Evolutionary conservation across 2,888 invertebrate genomes (phyloP).

Genomic region (Lasioglossum lativentre): DNA sequence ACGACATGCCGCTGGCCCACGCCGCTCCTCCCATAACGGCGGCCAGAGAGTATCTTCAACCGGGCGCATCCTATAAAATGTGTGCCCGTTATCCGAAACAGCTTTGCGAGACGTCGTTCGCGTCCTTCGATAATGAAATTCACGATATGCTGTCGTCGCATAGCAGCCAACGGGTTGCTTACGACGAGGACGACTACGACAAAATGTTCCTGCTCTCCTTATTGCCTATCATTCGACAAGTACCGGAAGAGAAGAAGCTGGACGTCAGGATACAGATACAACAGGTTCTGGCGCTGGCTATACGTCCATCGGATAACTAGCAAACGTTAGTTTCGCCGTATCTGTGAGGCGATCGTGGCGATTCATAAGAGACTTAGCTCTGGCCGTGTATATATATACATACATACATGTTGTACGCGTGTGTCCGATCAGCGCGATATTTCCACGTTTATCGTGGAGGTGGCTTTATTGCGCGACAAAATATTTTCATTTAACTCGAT

Average conservation of each 20-base stretch:
- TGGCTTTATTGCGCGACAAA: no score
- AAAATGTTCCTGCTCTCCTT: conserved; percentile 82
- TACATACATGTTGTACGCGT: background rate
- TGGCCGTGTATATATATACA: background rate
- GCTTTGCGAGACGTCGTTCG: conserved; percentile 77
- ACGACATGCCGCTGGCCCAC: conserved; percentile 73
- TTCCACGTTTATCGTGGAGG: background rate
- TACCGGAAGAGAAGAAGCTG: conserved; percentile 81
- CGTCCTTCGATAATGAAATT: conserved; percentile 78
- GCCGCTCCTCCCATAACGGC: conserved; percentile 64
- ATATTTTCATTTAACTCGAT: background rate
- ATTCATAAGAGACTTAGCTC: background rate
- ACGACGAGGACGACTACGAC: conserved; percentile 81
- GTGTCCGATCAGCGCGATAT: background rate
- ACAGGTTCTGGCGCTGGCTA: conserved; percentile 76
- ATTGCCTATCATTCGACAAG: conserved; percentile 78
- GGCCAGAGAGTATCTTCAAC: conserved; percentile 64
- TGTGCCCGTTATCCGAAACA: conserved; percentile 75
- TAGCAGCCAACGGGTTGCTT: conserved; percentile 72
- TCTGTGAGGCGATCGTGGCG: background rate
- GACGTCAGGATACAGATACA: conserved; percentile 82
- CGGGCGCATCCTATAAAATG: conserved; percentile 64
- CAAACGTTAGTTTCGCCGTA: conserved; percentile 20
- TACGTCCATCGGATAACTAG: conserved; percentile 65
- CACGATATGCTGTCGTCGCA: conserved; percentile 77